Percentiles rank a stretch among this genome's conserved stretches.
Conservation (phyloP, 2,797 vertebrate species). For the Platyrinchus mystaceus region DNA sequence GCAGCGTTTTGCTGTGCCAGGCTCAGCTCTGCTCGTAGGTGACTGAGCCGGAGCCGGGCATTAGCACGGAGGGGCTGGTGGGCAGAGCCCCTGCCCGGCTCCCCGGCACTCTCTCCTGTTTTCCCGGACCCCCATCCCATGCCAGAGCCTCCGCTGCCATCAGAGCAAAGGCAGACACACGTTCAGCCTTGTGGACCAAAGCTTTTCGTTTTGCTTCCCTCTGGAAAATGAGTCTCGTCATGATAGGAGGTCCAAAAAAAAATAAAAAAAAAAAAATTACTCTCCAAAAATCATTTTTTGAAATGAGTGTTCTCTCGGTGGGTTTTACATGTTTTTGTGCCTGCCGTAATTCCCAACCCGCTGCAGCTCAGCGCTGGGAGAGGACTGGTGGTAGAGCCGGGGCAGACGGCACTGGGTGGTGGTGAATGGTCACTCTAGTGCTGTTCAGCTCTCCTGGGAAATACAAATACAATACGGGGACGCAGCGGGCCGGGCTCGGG, state of each 20-base stretch:
- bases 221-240: not conserved
- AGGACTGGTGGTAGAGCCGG: not conserved
- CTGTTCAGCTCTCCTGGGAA: conserved; percentile 1
- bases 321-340: not conserved
- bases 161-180: accelerated
- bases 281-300: not conserved
- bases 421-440: not conserved
- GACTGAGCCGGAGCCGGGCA: not conserved
- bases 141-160: not conserved
- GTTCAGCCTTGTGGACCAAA: accelerated
- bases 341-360: not conserved
- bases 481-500: not conserved
- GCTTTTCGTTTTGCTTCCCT: not conserved
- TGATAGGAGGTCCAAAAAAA: not conserved
- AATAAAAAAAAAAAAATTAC: not conserved
- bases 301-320: not conserved
- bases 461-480: not conserved
- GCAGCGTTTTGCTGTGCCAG: not conserved
- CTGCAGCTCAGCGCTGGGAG: not conserved
- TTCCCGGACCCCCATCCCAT: not conserved
- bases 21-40: not conserved
- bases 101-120: not conserved
- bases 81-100: not conserved
- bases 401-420: not conserved
- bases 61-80: not conserved